Base-by-base conservation (phyloP, 2,888 invertebrate species). In the Drosophila leonis region DNA sequence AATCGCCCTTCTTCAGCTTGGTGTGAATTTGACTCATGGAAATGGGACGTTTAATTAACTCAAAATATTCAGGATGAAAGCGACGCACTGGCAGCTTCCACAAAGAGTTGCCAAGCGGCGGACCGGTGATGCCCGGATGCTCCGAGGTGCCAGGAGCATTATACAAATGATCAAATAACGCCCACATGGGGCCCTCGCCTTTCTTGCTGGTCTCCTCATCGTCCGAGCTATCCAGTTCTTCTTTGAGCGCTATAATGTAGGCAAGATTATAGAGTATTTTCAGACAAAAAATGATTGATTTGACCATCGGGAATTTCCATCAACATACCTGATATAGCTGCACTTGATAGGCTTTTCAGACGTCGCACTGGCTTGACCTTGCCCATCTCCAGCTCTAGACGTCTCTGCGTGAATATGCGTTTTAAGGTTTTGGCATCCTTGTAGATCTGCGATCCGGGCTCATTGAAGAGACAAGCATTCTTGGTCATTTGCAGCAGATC, bases 21-120 rank as follows among this genome's bases (percentile, higher is more conserved):
- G 95, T 96, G 80, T 96, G 95, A 71, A 99, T 98, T 94, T 98
- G 98, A 81, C 97, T 96, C 88, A 99, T 94, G 0, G 99, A 98
- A 82, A 99, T 96, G 0, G 99, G 99, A 90, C 97, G 97, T 91
- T 98, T 97, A 59, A 99, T 99, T 92, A 98, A 98, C 85, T 97
- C 97, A 93, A 98, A 99, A 93, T 99, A 99, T 93, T 99, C 99
- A 0, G 99, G 98, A 94, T 99, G 98, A 78, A 96, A 96, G 65
- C 98, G 94, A 51, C 96, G 96, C 9, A 97, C 97, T 0, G 99
- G 99, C 65, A 99, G 94, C 89, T 97, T 97, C 95, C 97, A 96
- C 93, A 99, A 98, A 0, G 98, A 98, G 90, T 98, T 98, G 31
- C 97, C 96, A 90, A 98, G 94, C n/a, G 95, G 94, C 2, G 95